Evolutionary conservation across 2,888 invertebrate species (phyloP).

Genomic region (Cyclophora punctaria): DNA sequence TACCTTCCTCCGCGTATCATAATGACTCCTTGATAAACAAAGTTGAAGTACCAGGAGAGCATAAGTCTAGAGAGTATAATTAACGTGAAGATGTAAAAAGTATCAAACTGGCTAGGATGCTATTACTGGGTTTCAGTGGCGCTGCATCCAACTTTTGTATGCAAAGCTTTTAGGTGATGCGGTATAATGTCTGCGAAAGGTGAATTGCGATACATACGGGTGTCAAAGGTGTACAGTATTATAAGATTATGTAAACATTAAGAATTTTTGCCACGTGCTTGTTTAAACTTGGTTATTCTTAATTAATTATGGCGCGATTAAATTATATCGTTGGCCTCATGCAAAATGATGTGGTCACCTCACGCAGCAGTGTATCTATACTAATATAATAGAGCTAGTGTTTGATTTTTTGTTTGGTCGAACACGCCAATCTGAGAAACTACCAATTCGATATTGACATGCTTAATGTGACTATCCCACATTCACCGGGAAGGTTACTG

Average conservation of each 20-base stretch:
- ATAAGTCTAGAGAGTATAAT: slow-evolving; percentile 10
- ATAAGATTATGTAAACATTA: slow-evolving; percentile 2
- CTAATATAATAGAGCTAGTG: no score
- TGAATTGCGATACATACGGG: slow-evolving; percentile 23
- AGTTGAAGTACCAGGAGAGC: slow-evolving; percentile 2
- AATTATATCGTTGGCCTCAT: no score
- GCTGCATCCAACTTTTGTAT: slow-evolving; percentile 30
- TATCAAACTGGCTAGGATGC: slow-evolving; percentile 11
- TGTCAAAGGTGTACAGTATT: neutral
- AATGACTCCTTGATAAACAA: neutral
- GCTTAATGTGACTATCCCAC: no score
- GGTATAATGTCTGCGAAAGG: slow-evolving; percentile 34
- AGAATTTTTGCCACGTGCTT: neutral
- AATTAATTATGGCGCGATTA: no score
- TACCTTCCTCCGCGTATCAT: no score
- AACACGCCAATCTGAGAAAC: no score
- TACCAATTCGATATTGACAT: no score
- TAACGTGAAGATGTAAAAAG: slow-evolving; percentile 8
- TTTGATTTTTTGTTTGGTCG: no score
- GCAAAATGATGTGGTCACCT: no score
- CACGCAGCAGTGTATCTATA: no score
- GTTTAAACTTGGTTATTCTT: no score
- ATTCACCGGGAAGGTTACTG: no score
- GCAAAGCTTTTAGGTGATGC: slow-evolving; percentile 43
- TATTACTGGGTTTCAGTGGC: slow-evolving; percentile 13